phyloP scores from a whole-genome alignment of 2,113 vertebrate genomes.

The Clarias magur region DNA sequence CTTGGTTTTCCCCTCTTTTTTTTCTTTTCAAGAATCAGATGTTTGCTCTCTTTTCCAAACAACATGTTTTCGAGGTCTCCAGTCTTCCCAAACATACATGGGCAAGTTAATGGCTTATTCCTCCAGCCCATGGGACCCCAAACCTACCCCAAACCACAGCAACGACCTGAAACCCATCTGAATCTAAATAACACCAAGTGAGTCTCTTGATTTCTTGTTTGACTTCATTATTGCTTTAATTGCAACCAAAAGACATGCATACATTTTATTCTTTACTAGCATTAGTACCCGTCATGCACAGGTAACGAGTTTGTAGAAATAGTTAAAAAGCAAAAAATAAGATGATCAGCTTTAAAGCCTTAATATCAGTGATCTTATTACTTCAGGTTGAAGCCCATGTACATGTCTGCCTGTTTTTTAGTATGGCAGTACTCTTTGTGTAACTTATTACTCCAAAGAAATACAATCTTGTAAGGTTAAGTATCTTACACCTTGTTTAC shows the following conservation, averaged over 20 bases:
- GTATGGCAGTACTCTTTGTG: too few species aligned
- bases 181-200: conserved; percentile 71
- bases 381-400: too few species aligned
- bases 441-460: too few species aligned
- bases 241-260: background rate
- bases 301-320: too few species aligned
- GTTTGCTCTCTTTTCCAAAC: conserved; percentile 66
- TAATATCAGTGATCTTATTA: too few species aligned
- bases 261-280: background rate
- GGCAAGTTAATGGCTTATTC: conserved; percentile 57
- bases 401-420: too few species aligned
- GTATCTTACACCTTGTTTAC: too few species aligned
- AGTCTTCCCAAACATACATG: conserved; percentile 65
- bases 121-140: conserved; percentile 56
- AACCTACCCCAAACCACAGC: conserved; percentile 62
- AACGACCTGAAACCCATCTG: conserved; percentile 53
- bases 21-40: conserved; percentile 59
- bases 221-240: background rate
- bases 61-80: conserved; percentile 81
- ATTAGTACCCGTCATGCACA: too few species aligned
- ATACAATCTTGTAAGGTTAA: too few species aligned
- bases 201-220: conserved; percentile 54
- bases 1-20: background rate
- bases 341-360: too few species aligned
- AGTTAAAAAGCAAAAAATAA: too few species aligned